Conservation (phyloP, 2,888 invertebrate genomes). For the Lithophane leautieri region DNA sequence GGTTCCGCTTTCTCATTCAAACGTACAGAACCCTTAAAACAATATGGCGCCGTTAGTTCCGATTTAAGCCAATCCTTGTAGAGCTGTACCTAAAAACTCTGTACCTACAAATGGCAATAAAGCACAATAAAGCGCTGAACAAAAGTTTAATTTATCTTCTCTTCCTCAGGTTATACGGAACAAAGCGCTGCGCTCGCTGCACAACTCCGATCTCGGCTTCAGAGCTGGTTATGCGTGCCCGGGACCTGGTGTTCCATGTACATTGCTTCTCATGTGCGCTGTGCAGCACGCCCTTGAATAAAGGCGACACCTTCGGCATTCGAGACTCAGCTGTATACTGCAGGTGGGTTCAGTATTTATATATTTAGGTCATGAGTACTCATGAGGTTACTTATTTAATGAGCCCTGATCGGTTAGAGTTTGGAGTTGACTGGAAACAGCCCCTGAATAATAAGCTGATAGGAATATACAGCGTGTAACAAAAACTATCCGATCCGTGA, state of each 20-base stretch:
- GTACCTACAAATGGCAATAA: background rate
- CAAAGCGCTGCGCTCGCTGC: slow-evolving; percentile 97
- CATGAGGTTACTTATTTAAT: background rate
- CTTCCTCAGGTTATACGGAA: slow-evolving; percentile 95
- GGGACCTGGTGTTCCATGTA: slow-evolving; percentile 98
- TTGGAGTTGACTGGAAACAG: background rate
- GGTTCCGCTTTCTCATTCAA: too few species aligned
- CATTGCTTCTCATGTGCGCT: slow-evolving; percentile 98
- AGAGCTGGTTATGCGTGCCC: slow-evolving; percentile 98
- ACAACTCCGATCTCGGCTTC: slow-evolving; percentile 96
- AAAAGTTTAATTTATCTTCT: background rate
- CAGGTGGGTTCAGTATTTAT: slow-evolving; percentile 85
- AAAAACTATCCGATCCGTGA: too few species aligned
- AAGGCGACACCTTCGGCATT: slow-evolving; percentile 98
- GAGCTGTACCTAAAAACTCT: background rate
- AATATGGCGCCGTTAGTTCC: too few species aligned
- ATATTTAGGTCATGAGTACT: background rate
- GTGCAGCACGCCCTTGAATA: slow-evolving; percentile 96
- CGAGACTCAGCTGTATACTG: slow-evolving; percentile 97
- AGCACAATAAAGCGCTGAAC: background rate
- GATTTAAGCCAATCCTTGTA: too few species aligned
- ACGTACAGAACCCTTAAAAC: too few species aligned
- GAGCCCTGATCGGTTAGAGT: background rate
- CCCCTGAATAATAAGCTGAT: background rate
- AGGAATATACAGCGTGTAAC: too few species aligned